Conservation (phyloP, 2,888 invertebrate genomes). For the Drosophila seclusa region DNA sequence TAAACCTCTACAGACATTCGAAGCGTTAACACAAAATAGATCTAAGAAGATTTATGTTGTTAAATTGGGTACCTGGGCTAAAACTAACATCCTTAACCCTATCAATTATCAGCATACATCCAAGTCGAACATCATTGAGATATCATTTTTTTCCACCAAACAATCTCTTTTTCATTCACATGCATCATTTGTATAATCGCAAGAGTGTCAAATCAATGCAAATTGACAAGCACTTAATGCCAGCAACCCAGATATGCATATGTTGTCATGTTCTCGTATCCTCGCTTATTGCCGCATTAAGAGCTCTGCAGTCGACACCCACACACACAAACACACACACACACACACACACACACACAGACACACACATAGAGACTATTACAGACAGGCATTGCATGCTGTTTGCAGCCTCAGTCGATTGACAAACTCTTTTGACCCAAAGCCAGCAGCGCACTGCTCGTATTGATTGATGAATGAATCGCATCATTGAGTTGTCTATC, state of each 20-base stretch:
- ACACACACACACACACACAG: not conserved
- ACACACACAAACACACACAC: slow-evolving; percentile 1
- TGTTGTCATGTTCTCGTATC: slow-evolving; percentile 25
- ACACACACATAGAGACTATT: slow-evolving; percentile 14
- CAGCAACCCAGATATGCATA: slow-evolving; percentile 47
- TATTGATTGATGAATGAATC: slow-evolving; percentile 65
- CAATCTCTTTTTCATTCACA: not conserved
- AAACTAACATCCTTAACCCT: not conserved
- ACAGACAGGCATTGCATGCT: slow-evolving; percentile 26
- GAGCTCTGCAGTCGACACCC: slow-evolving; percentile 36
- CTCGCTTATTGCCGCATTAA: slow-evolving; percentile 61
- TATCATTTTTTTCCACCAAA: not conserved
- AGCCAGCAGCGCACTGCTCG: slow-evolving; percentile 44
- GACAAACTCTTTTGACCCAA: slow-evolving; percentile 68
- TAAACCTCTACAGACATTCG: not conserved
- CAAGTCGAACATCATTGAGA: not conserved
- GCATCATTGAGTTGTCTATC: slow-evolving; percentile 42
- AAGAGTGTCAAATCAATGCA: slow-evolving; percentile 42
- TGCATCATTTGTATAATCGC: slow-evolving; percentile 31
- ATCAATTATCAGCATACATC: not conserved
- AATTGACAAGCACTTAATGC: slow-evolving; percentile 63
- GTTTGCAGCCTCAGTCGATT: slow-evolving; percentile 32
- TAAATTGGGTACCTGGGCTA: not conserved
- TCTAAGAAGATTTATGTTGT: not conserved
- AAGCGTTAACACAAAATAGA: not conserved